Conservation (phyloP, 2,113 vertebrate genomes). For the Hyperopisus bebe region DNA sequence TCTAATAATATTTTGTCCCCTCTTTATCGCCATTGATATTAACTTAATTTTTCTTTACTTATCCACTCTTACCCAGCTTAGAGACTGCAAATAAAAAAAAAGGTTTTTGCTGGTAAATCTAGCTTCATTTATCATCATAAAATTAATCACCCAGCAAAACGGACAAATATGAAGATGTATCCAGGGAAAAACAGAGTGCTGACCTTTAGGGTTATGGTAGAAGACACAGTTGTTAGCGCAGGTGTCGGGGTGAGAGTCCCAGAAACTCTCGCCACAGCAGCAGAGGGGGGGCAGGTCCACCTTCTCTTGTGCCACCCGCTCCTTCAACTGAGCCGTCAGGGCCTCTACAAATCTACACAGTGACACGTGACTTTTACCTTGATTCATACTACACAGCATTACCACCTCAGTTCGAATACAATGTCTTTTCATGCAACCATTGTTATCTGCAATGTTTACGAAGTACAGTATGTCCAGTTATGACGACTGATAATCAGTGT, state of each 20-base stretch:
- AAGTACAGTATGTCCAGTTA: not conserved
- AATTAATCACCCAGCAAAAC: not conserved
- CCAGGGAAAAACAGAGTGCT: not conserved
- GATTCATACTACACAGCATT: not conserved
- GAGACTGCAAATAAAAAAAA: not conserved
- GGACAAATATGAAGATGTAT: not conserved
- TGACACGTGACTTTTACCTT: not conserved
- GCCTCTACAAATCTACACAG: constrained; percentile 71
- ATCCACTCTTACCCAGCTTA: not conserved
- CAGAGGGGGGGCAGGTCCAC: constrained; percentile 74
- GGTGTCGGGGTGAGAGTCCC: constrained; percentile 85
- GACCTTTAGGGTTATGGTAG: constrained; percentile 83
- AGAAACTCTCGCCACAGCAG: constrained; percentile 78
- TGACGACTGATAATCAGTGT: not conserved
- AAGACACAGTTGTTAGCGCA: constrained; percentile 93
- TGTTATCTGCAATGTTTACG: not conserved
- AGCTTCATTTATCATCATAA: not conserved
- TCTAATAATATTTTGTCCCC: not conserved
- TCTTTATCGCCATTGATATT: not conserved
- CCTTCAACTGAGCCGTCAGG: constrained; percentile 68
- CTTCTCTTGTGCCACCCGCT: constrained; percentile 63
- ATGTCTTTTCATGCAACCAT: not conserved
- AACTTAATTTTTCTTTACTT: not conserved
- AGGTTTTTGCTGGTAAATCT: not conserved
- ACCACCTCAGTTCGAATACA: not conserved